Evolutionary conservation across 2,113 vertebrate species (phyloP), one percentile per base, ranked within the genome.

Genomic region (Heterotis niloticus): DNA sequence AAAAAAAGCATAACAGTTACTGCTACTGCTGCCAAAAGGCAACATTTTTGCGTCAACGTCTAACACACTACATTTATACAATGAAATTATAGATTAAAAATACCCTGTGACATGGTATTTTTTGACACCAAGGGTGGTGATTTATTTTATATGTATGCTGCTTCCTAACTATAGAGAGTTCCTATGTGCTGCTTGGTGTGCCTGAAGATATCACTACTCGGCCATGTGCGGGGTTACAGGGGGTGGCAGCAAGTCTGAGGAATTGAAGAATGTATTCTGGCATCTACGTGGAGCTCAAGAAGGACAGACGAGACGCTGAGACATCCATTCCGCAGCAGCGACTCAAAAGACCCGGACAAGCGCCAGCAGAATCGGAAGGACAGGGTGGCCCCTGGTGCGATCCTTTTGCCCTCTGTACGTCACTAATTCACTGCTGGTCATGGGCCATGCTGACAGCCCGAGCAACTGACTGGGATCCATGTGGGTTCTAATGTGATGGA

Each of bases 251-350:
- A 60, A 75, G 81, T 84, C 86, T 62, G 83, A 87, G 89, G 89
- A 91, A 89, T 85, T 82, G 87, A 90, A 87, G 86, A 84, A 82
- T 86, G 82, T 73, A 86, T 44, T 44, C 88, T 87, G 87, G 86
- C 79, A 84, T 85, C 89, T 86, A 85, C 79, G 87, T 88, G 88
- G 87, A 89, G 90, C 90, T 85, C 82, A 86, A 87, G 86, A 89
- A 88, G 88, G 86, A 76, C 73, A 4, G 62, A 80, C 71, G 57
- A 81, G 64, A 86, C 73, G 88, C 90, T 90, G 90, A 89, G 80
- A 76, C 83, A 90, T 88, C 89, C 86, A 67, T 88, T 90, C 88
- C 75, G 44, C 54, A 26, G 59, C 44, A 76, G 87, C 88, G 87
- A 88, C 87, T 88, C 88, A 87, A 88, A 89, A 86, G 87, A 81